These are phyloP conservation scores for Chiridota heheva DNA, from an alignment of 35 echinoderm and acorn worm genomes.

Conservation along the genomic window DNA sequence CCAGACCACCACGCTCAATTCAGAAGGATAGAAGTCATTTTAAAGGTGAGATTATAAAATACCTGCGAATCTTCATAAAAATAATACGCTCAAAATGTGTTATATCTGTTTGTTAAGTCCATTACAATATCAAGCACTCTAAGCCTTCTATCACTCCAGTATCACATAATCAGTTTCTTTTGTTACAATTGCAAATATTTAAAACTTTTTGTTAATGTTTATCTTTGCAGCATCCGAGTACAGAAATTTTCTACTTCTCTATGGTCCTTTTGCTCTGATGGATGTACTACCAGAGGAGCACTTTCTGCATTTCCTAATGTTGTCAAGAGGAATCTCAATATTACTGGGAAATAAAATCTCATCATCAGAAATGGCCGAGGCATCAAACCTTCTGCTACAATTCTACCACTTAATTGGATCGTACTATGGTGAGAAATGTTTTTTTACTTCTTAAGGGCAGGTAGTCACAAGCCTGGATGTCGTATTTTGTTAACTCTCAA, in stretches of 20 bases:
- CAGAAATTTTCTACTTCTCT: neutral
- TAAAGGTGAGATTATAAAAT: conserved; percentile 13
- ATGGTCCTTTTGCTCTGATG: conserved; percentile 12
- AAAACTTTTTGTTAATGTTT: too few species aligned
- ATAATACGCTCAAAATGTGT: neutral
- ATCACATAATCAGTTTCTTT: too few species aligned
- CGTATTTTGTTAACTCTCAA: too few species aligned
- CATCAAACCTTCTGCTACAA: conserved; percentile 3
- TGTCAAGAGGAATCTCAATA: conserved; percentile 21
- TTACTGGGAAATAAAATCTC: neutral
- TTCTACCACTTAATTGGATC: neutral
- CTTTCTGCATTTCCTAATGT: conserved; percentile 31
- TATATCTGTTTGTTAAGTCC: too few species aligned
- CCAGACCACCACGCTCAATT: conserved; percentile 17
- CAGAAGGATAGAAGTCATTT: conserved; percentile 14
- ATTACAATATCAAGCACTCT: too few species aligned
- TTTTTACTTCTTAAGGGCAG: too few species aligned
- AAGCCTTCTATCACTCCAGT: too few species aligned
- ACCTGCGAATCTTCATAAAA: neutral
- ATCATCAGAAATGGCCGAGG: neutral
- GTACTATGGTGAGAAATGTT: conserved; percentile 29
- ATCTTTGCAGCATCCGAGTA: conserved; percentile 28
- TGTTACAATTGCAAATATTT: too few species aligned
- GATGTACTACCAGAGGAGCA: neutral
- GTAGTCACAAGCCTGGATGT: too few species aligned